These are phyloP conservation scores for Hyposoter didymator DNA, from an alignment of 2,888 invertebrate genomes.

Conservation along the genomic window DNA sequence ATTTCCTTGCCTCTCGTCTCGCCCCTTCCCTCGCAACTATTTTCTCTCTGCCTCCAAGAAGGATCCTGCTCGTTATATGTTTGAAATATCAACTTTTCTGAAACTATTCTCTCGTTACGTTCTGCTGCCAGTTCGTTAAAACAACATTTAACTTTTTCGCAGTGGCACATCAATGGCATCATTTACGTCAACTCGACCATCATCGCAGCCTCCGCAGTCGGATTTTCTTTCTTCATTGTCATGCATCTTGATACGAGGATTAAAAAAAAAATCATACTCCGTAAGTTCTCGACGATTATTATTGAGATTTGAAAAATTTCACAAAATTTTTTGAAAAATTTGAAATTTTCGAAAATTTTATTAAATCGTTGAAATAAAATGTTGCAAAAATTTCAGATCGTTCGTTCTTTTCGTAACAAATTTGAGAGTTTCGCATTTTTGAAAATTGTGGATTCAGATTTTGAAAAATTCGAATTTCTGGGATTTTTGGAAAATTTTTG, in stretches of 20 bases:
- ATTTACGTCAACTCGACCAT: slow-evolving; percentile 80
- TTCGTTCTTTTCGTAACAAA: too few relatives aligned
- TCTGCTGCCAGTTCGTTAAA: slow-evolving; percentile 49
- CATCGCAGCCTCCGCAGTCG: slow-evolving; percentile 80
- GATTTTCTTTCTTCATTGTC: slow-evolving; percentile 76
- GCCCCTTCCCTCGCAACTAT: slow-evolving; percentile 64
- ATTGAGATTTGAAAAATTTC: background rate
- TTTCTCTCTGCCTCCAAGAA: slow-evolving; percentile 61
- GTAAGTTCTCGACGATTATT: slow-evolving; percentile 72
- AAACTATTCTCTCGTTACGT: slow-evolving; percentile 62
- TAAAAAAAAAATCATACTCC: slow-evolving; percentile 74
- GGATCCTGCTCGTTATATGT: slow-evolving; percentile 48
- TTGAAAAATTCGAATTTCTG: too few relatives aligned
- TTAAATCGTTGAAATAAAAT: too few relatives aligned
- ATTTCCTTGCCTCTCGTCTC: slow-evolving; percentile 47
- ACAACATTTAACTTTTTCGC: slow-evolving; percentile 68
- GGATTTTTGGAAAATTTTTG: too few relatives aligned
- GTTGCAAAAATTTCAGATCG: too few relatives aligned
- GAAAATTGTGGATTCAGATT: too few relatives aligned
- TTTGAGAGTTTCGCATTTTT: too few relatives aligned
- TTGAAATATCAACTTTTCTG: slow-evolving; percentile 28
- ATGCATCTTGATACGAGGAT: slow-evolving; percentile 71
- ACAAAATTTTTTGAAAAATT: background rate
- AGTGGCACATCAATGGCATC: slow-evolving; percentile 77
- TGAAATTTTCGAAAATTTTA: too few relatives aligned